Evolutionary conservation across 2,888 invertebrate species (phyloP).

Genomic region (Aphodius sticticus): DNA sequence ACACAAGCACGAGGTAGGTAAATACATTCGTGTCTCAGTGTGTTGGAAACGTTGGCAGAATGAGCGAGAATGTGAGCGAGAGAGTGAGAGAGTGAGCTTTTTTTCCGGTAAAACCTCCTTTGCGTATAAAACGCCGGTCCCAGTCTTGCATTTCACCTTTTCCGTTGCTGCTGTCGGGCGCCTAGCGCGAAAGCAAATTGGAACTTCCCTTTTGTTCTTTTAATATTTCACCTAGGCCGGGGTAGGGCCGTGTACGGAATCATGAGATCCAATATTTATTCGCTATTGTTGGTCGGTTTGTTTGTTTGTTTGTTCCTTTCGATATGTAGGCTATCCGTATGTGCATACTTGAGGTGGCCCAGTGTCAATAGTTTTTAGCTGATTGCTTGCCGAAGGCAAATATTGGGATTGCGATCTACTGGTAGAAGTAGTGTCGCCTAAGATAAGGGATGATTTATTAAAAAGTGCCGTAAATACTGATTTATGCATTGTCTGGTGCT

Average conservation of each 20-base stretch:
- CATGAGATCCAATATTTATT: constrained; percentile 23
- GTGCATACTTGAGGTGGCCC: neutral
- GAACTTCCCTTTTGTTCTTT: constrained; percentile 21
- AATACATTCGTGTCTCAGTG: neutral
- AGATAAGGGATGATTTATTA: too few species aligned
- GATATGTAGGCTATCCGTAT: too few species aligned
- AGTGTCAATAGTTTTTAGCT: constrained; percentile 16
- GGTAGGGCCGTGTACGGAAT: constrained; percentile 20
- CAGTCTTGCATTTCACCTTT: constrained; percentile 18
- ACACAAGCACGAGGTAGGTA: neutral
- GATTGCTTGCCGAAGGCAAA: constrained; percentile 7
- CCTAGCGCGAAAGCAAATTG: constrained; percentile 13
- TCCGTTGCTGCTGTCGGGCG: neutral
- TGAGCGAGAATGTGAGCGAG: neutral
- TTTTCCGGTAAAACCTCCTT: constrained; percentile 31
- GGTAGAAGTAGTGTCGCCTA: neutral
- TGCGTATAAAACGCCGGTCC: constrained; percentile 34
- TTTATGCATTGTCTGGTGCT: too few species aligned
- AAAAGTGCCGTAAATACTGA: too few species aligned
- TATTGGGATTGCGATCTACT: constrained; percentile 12
- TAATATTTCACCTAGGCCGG: constrained; percentile 21
- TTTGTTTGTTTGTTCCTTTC: neutral
- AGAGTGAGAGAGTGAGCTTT: constrained; percentile 12
- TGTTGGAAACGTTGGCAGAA: too few species aligned
- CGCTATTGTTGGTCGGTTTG: neutral